Evolutionary conservation across 2,113 vertebrate species (phyloP).

Genomic region (Ciconia stormi): DNA sequence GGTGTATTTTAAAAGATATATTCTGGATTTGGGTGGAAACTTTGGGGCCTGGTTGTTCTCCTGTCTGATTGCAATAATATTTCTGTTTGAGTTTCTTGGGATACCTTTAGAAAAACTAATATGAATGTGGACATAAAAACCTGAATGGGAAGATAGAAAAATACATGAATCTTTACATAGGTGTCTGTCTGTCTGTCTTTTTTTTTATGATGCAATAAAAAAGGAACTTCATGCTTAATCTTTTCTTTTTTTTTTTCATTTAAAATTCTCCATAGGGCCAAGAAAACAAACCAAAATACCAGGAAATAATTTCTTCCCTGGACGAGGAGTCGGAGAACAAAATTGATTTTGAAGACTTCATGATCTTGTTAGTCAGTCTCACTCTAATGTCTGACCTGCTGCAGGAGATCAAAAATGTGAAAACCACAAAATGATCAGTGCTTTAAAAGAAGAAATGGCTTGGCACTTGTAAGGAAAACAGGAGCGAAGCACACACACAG

Average conservation of each 20-base stretch:
- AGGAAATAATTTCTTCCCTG: constrained; percentile 75
- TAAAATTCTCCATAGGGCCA: constrained; percentile 69
- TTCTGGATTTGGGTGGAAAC: background rate
- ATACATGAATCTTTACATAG: background rate
- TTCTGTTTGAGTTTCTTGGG: background rate
- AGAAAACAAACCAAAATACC: constrained; percentile 78
- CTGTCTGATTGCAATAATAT: background rate
- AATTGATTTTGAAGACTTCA: constrained; percentile 80
- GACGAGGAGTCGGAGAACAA: constrained; percentile 69
- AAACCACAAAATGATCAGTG: constrained; percentile 50
- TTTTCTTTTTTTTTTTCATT: background rate
- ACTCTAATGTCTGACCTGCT: constrained; percentile 75
- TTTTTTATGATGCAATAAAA: background rate
- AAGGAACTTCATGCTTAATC: background rate
- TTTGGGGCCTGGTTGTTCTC: background rate
- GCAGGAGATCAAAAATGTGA: constrained; percentile 66
- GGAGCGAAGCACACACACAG: background rate
- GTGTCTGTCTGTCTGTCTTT: background rate
- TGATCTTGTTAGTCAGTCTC: constrained; percentile 77
- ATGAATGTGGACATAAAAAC: background rate
- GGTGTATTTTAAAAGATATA: background rate
- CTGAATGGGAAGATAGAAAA: background rate
- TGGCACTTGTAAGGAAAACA: background rate
- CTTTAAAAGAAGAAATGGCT: background rate
- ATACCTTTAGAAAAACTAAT: background rate